phyloP scores from a whole-genome alignment of 2,797 vertebrate species.

The Falco berigora region DNA sequence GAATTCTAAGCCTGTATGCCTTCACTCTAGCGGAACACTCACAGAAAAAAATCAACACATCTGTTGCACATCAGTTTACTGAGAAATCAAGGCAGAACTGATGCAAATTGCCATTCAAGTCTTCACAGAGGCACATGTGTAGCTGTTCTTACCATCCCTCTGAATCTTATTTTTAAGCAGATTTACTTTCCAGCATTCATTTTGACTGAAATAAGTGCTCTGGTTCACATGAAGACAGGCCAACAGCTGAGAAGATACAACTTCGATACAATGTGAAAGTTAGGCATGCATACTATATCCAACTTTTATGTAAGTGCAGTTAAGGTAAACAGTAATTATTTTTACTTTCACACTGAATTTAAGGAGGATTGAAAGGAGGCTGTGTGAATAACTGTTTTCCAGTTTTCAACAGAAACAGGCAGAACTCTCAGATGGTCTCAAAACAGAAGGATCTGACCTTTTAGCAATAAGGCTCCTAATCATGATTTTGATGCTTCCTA shows the following conservation, averaged over 20 bases:
- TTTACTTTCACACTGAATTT: background rate
- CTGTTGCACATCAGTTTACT: background rate
- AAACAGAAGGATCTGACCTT: background rate
- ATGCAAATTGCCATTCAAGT: background rate
- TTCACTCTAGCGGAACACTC: background rate
- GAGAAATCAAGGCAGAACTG: background rate
- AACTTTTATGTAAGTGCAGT: accelerated
- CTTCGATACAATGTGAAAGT: background rate
- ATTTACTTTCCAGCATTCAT: background rate
- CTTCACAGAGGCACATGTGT: background rate
- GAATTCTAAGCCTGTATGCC: background rate
- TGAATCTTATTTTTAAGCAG: background rate
- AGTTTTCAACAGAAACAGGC: background rate
- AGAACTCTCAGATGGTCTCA: background rate
- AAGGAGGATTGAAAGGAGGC: background rate
- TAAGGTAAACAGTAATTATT: background rate
- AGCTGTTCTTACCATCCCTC: background rate
- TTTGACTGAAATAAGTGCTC: background rate
- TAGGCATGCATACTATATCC: background rate
- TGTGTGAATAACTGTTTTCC: background rate
- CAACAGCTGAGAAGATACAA: background rate
- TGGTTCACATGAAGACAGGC: background rate
- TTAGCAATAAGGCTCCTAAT: background rate
- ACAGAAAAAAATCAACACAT: background rate
- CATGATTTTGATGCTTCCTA: background rate